Conservation (phyloP, 2,888 invertebrate genomes). For the Agrotis exclamationis region DNA sequence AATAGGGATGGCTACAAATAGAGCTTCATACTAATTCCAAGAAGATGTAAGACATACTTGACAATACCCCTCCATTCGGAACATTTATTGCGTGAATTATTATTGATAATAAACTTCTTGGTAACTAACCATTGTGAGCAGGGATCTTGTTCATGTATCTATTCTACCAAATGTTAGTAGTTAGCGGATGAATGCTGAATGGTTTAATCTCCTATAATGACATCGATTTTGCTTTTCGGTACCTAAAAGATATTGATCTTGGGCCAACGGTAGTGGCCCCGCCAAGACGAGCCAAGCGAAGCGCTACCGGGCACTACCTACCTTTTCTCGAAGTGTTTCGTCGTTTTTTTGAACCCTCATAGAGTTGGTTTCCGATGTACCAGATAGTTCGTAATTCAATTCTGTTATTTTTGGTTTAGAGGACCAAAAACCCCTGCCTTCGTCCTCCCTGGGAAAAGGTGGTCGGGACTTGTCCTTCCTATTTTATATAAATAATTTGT, state of each 20-base stretch:
- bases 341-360: too few species aligned
- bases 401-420: too few species aligned
- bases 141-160: constrained; percentile 47
- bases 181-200: constrained; percentile 29
- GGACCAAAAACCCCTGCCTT: too few species aligned
- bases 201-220: constrained; percentile 38
- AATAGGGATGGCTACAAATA: constrained; percentile 42
- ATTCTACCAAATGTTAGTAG: constrained; percentile 30
- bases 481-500: too few species aligned
- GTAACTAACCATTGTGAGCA: constrained; percentile 58
- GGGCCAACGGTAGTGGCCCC: too few species aligned
- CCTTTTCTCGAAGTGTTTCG: too few species aligned
- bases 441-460: too few species aligned
- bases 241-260: constrained; percentile 30
- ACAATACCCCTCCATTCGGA: constrained; percentile 43
- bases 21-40: constrained; percentile 27
- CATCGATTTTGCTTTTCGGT: constrained; percentile 6
- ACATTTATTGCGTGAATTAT: constrained; percentile 51
- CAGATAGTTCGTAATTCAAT: too few species aligned
- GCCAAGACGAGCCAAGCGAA: too few species aligned
- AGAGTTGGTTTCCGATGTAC: too few species aligned
- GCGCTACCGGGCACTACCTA: too few species aligned
- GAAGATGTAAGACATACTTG: constrained; percentile 23
- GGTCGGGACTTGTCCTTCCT: too few species aligned
- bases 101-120: constrained; percentile 56